Conservation (phyloP, 2,113 vertebrate genomes). For the Fulmarus glacialis region DNA sequence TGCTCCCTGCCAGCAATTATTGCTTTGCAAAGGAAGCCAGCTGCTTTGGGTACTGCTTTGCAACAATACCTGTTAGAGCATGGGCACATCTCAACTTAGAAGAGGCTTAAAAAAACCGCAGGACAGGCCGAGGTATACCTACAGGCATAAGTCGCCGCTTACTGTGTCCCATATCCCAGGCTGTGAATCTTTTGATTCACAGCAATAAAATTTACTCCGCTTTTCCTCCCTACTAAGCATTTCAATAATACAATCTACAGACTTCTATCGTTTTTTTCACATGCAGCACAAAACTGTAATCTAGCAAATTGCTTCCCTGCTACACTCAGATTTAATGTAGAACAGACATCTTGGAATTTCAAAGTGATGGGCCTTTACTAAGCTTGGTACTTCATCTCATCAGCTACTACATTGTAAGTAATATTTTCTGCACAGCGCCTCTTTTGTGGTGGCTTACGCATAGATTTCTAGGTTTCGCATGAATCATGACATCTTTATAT, state of each 20-base stretch:
- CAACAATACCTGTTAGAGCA: not conserved
- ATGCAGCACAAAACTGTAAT: conserved; percentile 3
- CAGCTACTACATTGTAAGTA: not conserved
- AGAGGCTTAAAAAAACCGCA: not conserved
- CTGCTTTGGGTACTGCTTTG: not conserved
- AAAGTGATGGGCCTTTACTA: not conserved
- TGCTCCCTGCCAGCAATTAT: not conserved
- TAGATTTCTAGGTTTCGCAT: not conserved
- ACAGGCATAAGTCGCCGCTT: rapidly evolving
- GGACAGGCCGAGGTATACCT: not conserved
- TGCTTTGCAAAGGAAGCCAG: not conserved
- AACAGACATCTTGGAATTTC: not conserved
- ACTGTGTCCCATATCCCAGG: not conserved
- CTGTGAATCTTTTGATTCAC: not conserved
- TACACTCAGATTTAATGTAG: not conserved
- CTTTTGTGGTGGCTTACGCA: not conserved
- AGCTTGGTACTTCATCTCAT: not conserved
- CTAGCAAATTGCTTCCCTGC: not conserved
- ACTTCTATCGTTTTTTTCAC: not conserved
- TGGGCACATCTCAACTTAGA: not conserved
- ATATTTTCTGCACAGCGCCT: not conserved
- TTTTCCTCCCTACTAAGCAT: not conserved
- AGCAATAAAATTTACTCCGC: conserved; percentile 20
- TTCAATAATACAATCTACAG: conserved; percentile 5
- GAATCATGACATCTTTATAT: not conserved